phyloP scores from a whole-genome alignment of 2,797 vertebrate species.

The Liparis tanakae region DNA sequence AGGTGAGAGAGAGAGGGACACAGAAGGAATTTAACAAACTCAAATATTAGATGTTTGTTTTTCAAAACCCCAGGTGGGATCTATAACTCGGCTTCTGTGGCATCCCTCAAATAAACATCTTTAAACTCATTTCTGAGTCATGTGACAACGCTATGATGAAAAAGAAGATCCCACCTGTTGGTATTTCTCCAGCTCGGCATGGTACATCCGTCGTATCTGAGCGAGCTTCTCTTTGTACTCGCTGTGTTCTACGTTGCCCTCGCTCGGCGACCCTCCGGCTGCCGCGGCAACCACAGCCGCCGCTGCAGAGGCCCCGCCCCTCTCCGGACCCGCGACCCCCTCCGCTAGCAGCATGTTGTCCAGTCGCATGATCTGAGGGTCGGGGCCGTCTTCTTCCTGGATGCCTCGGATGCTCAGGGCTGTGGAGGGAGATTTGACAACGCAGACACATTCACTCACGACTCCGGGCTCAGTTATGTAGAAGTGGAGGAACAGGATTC shows the following conservation, averaged over 20 bases:
- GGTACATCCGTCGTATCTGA: constrained; percentile 84
- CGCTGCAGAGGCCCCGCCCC: constrained; percentile 76
- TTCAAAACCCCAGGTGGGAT: neutral
- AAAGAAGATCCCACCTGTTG: constrained; percentile 76
- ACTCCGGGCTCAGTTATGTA: neutral
- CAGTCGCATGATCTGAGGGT: constrained; percentile 81
- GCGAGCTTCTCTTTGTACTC: constrained; percentile 86
- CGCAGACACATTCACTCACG: neutral
- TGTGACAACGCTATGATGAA: neutral
- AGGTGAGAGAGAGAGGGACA: neutral
- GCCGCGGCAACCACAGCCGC: constrained; percentile 71
- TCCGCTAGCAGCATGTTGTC: constrained; percentile 86
- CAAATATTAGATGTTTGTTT: neutral
- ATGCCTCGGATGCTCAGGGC: constrained; percentile 77
- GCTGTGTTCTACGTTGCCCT: constrained; percentile 80
- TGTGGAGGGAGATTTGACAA: constrained; percentile 33
- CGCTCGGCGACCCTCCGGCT: constrained; percentile 76
- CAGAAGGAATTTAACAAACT: neutral
- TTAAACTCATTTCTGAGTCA: neutral
- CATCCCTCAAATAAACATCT: neutral
- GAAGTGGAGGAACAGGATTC: constrained; percentile 19
- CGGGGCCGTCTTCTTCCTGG: constrained; percentile 79
- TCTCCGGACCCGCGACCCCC: constrained; percentile 82
- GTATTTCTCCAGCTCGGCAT: constrained; percentile 85
- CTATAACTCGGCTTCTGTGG: neutral